Evolutionary conservation across 2,888 invertebrate genomes (phyloP), one percentile per base, ranked within the genome.

Genomic region (Drosophila phalerata): DNA sequence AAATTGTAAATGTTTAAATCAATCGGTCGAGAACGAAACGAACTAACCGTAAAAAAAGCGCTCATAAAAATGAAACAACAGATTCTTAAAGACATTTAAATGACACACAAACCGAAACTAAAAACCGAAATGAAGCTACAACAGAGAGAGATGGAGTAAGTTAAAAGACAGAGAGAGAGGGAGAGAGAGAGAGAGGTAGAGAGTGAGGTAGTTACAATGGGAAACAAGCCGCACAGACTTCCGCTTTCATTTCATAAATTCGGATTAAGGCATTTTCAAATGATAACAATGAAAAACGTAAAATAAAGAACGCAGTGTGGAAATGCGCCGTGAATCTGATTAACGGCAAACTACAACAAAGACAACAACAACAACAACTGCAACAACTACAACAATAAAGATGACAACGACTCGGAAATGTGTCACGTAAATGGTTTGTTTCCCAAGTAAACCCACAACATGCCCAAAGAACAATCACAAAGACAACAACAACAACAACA

Each of bases 181-280:
- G 40, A 19, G 11, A n/a, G 28, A 3, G 55, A 49, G 3, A 22
- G 40, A 37, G 9, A 42, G 28, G 13, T 11, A 51, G 25, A 34
- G 57, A 38, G 19, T 13, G 57, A 17, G 48, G 82, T 62, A 66
- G 40, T 49, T 63, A 85, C 73, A 84, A 82, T 82, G 48, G 69
- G 83, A 77, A 82, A 86, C 84, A 88, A 88, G 87, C 87, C 86
- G 72, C 88, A 88, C 63, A 64, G 84, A 88, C 88, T 85, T 85
- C 88, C 85, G 85, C 85, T 85, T 85, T 85, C 79, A 74, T 88
- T 85, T 85, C 81, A 85, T 85, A 88, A 85, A 85, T 88, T 86
- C 87, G 84, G 85, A 85, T 88, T 85, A 88, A 86, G 81, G 87
- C 88, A 84, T 85, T 85, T 85, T 83, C 86, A 77, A 82, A 87